Evolutionary conservation across 2,888 invertebrate genomes (phyloP), one percentile per base, ranked within the genome.

Genomic region (Noctua pronuba): DNA sequence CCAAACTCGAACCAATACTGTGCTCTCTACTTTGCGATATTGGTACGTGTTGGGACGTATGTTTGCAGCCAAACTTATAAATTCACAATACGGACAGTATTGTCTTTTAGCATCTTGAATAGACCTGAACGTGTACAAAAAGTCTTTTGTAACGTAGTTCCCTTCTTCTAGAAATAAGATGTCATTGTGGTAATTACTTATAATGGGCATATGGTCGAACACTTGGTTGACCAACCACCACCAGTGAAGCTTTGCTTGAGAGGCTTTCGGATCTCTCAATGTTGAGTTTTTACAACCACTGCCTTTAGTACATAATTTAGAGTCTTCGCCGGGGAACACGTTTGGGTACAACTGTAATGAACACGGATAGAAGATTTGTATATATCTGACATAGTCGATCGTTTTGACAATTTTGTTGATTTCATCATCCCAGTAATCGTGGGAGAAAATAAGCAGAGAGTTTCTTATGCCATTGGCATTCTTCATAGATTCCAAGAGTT

Each of bases 221-320:
- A 94, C 86, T 46, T 88, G 87, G 71, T 89, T 91, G 5, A 84
- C 79, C 71, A 90, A 91, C 94, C 92, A 94, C 94, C 92, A 94
- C 93, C 91, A 93, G 49, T 91, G 91, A 31, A 91, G 90, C 77
- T 93, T 94, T 21, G 82, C 77, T 77, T 94, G 93, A 5, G 86
- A 84, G 1, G 88, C 74, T 0, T 46, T 67, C 24, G 84, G 69
- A 52, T 88, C 77, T 76, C 92, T 87, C 70, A 79, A 60, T 16
- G 74, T 75, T 8, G 84, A 73, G 41, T 82, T 83, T 28, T 74
- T 71, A 79, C 93, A 93, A 49, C 87, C 68, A 65, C 84, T 89
- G 24, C 86, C 88, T 8, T 82, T 84, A 1, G 67, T 78, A 78
- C 92, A 93, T n/a, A 89, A 89, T 49, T 85, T 83, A 0, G 62